phyloP scores from a whole-genome alignment of 2,113 vertebrate genomes.

The Girardinichthys multiradiatus region DNA sequence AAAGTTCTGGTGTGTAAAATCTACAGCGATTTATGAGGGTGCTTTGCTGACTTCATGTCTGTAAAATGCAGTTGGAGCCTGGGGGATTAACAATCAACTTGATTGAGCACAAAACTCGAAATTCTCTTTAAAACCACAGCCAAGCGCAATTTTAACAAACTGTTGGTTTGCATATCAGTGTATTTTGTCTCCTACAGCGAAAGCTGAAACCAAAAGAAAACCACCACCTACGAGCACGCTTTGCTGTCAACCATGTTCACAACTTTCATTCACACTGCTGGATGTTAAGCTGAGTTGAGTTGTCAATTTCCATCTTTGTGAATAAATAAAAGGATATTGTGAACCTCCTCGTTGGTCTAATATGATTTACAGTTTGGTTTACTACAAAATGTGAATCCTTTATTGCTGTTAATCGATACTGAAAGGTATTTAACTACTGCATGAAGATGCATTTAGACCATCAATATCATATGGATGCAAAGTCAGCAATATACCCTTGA shows the following conservation, averaged over 20 bases:
- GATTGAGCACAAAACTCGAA: neutral
- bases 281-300: neutral
- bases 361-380: neutral
- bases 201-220: slow-evolving; percentile 45
- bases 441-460: neutral
- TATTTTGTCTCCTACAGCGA: slow-evolving; percentile 25
- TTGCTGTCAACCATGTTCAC: slow-evolving; percentile 9
- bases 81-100: neutral
- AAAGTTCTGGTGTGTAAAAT: neutral
- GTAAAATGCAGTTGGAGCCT: neutral
- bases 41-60: neutral
- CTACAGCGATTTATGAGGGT: neutral
- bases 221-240: slow-evolving; percentile 32
- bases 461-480: neutral
- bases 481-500: neutral
- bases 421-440: neutral
- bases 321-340: neutral
- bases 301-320: neutral
- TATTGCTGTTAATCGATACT: neutral
- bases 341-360: neutral
- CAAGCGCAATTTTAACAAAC: slow-evolving; percentile 36
- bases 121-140: slow-evolving; percentile 41
- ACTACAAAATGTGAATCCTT: neutral
- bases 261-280: slow-evolving; percentile 29
- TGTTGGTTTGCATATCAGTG: slow-evolving; percentile 10